Conservation (phyloP, 2,888 invertebrate species). For the Vesta saturnalis region DNA sequence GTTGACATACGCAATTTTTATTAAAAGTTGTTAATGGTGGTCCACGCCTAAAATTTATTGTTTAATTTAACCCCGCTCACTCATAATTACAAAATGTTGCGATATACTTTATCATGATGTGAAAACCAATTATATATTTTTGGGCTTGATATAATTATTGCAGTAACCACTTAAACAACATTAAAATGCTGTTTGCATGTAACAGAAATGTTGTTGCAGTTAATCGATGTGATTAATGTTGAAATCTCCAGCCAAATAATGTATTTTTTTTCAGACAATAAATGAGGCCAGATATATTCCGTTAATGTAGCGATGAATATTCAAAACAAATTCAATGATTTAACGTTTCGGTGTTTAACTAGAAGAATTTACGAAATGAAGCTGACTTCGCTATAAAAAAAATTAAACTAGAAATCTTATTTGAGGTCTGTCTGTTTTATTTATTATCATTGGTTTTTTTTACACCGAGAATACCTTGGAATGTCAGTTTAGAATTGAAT, state of each 20-base stretch:
- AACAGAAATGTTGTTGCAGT: too few relatives aligned
- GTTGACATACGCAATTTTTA: constrained; percentile 31
- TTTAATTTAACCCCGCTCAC: too few relatives aligned
- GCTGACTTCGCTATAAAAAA: constrained; percentile 3
- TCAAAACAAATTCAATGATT: constrained; percentile 10
- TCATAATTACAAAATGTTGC: background rate
- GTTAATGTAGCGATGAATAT: background rate
- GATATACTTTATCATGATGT: too few relatives aligned
- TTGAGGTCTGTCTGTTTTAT: constrained; percentile 19
- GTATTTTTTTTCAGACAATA: background rate
- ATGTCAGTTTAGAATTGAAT: constrained; percentile 20
- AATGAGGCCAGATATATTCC: background rate
- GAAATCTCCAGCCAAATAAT: background rate
- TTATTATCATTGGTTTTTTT: constrained; percentile 14
- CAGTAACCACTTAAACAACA: too few relatives aligned
- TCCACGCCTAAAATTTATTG: background rate
- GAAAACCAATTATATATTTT: too few relatives aligned
- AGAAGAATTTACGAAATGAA: constrained; percentile 9
- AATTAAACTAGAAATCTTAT: constrained; percentile 13
- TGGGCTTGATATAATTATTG: too few relatives aligned
- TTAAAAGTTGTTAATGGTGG: constrained; percentile 21
- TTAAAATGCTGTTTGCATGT: too few relatives aligned
- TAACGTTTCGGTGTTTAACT: constrained; percentile 1
- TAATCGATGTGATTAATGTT: too few relatives aligned
- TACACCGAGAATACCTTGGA: background rate